phyloP scores from a whole-genome alignment of 2,888 invertebrate species.

The Craniophora ligustri region DNA sequence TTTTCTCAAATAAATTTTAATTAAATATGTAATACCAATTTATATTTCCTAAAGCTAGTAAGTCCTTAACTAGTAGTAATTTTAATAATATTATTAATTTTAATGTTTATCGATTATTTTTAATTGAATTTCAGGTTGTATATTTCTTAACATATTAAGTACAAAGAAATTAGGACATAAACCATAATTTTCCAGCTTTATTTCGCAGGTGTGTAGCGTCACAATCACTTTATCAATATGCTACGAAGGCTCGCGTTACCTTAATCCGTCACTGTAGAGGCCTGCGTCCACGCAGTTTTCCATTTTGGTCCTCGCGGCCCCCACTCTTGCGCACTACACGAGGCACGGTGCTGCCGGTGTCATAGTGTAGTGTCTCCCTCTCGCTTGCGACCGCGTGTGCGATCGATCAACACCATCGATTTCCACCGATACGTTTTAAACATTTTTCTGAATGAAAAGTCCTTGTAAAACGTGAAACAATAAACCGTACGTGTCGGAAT shows the following conservation, averaged over 20 bases:
- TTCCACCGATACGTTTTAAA: constrained; percentile 72
- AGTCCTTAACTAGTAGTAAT: too few species aligned
- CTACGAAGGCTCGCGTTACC: constrained; percentile 6
- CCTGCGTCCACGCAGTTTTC: constrained; percentile 78
- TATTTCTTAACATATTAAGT: too few species aligned
- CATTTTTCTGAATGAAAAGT: constrained; percentile 86
- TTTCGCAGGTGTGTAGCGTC: constrained; percentile 10
- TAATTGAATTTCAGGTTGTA: too few species aligned
- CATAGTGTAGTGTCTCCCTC: constrained; percentile 76
- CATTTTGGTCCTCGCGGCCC: constrained; percentile 77
- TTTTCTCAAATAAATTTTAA: too few species aligned
- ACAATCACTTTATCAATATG: background rate
- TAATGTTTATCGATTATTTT: too few species aligned
- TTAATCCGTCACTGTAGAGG: constrained; percentile 54
- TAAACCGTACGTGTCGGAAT: constrained; percentile 41
- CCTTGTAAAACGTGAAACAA: constrained; percentile 61
- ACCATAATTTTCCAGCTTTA: background rate
- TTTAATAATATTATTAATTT: too few species aligned
- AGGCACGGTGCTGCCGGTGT: constrained; percentile 51
- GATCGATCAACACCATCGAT: constrained; percentile 72
- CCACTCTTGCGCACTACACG: constrained; percentile 71
- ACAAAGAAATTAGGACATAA: background rate
- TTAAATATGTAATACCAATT: too few species aligned
- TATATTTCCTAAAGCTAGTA: too few species aligned
- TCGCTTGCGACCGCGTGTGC: constrained; percentile 74